Conservation (phyloP, 2,888 invertebrate genomes). For the Calliphora vomitoria region DNA sequence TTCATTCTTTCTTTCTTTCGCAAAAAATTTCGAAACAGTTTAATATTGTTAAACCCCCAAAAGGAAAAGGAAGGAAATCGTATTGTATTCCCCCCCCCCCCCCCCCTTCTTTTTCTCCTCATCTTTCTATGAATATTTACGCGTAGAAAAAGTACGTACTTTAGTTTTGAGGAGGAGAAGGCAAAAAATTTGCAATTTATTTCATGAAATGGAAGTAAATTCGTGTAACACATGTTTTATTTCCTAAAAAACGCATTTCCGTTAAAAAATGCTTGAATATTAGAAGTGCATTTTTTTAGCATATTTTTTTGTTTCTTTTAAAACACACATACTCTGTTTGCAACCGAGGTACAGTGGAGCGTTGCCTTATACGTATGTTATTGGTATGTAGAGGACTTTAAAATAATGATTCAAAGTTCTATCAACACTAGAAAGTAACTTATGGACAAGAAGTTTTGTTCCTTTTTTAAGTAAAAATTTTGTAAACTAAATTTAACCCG, state of each 20-base stretch:
- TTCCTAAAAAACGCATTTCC: constrained; percentile 58
- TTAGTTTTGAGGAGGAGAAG: background rate
- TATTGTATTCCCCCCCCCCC: background rate
- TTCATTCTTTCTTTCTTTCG: constrained; percentile 15
- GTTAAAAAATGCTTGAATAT: constrained; percentile 1
- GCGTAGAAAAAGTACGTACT: constrained; percentile 34
- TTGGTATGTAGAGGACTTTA: too few relatives aligned
- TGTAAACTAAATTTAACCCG: too few relatives aligned
- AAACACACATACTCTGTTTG: background rate
- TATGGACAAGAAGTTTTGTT: too few relatives aligned
- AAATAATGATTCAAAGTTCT: too few relatives aligned
- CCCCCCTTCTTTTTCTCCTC: background rate
- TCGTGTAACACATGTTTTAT: constrained; percentile 56
- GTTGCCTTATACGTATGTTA: background rate
- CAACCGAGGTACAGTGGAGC: constrained; percentile 19
- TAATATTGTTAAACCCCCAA: constrained; percentile 42
- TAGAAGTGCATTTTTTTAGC: constrained; percentile 45
- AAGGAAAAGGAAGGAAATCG: constrained; percentile 33
- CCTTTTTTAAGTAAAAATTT: too few relatives aligned
- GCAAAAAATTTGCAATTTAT: constrained; percentile 35
- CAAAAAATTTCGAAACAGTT: constrained; percentile 43
- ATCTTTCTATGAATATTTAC: constrained; percentile 24
- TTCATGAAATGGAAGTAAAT: constrained; percentile 51
- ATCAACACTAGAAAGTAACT: too few relatives aligned
- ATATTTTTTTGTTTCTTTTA: background rate